Conservation (phyloP, 2,113 vertebrate species). For the Thinocorus orbignyianus region DNA sequence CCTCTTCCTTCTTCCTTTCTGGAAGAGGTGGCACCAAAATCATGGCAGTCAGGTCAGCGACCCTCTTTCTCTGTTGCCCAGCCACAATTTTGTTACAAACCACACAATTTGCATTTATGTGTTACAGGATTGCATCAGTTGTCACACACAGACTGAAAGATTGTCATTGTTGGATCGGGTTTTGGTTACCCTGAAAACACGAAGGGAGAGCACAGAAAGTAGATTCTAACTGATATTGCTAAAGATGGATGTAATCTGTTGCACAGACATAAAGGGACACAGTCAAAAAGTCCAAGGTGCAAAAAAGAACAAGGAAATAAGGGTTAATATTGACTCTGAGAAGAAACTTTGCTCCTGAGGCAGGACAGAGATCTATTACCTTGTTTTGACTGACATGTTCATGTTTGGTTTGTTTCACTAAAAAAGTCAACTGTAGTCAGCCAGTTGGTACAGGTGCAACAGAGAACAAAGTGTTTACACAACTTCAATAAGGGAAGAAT, state of each 20-base stretch:
- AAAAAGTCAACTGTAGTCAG: not conserved
- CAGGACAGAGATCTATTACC: not conserved
- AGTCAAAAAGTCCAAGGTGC: not conserved
- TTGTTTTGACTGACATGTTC: not conserved
- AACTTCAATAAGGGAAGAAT: not conserved
- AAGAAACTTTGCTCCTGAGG: not conserved
- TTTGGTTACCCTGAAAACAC: not conserved
- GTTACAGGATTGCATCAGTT: not conserved
- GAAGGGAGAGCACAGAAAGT: not conserved
- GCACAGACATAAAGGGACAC: not conserved
- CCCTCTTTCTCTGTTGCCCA: not conserved
- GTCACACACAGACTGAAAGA: not conserved
- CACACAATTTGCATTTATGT: not conserved
- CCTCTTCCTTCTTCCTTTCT: not conserved
- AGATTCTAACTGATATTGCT: not conserved
- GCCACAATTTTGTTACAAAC: not conserved
- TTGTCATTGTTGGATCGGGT: not conserved
- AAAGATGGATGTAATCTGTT: not conserved
- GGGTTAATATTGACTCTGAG: not conserved
- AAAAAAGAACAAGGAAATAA: not conserved
- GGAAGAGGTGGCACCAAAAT: not conserved
- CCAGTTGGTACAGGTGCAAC: not conserved
- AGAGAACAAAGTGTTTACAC: not conserved
- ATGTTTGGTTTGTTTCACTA: not conserved
- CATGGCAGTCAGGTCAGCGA: not conserved